phyloP scores from a whole-genome alignment of 2,797 vertebrate species.

The Chrosomus eos region DNA sequence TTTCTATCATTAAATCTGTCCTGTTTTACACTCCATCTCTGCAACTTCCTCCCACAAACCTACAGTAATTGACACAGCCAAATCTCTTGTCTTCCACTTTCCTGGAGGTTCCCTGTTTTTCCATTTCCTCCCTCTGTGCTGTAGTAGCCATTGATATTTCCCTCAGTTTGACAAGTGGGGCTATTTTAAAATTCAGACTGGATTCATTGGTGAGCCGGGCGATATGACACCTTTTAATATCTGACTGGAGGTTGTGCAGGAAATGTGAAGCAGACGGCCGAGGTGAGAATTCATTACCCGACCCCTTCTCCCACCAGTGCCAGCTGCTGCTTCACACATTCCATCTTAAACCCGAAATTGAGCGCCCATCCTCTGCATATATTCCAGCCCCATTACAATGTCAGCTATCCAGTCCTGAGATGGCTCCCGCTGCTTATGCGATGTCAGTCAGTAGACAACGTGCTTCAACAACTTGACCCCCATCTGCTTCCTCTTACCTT shows the following conservation, averaged over 20 bases:
- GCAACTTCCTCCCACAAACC: conserved; percentile 18
- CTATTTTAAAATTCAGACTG: conserved; percentile 81
- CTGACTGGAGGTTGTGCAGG: conserved; percentile 76
- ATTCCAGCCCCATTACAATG: conserved; percentile 73
- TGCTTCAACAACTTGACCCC: conserved; percentile 46
- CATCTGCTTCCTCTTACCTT: conserved; percentile 47
- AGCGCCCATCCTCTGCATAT: conserved; percentile 68
- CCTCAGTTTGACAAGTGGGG: neutral
- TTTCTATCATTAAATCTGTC: conserved; percentile 26
- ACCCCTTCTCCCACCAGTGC: conserved; percentile 50
- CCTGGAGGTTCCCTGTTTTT: neutral
- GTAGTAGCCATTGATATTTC: conserved; percentile 35
- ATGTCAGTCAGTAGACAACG: conserved; percentile 50
- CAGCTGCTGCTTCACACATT: conserved; percentile 62
- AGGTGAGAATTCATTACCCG: conserved; percentile 75
- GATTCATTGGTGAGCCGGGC: conserved; percentile 78
- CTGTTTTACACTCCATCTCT: conserved; percentile 19
- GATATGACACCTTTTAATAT: conserved; percentile 85
- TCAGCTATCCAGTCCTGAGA: conserved; percentile 69
- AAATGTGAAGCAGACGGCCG: conserved; percentile 74
- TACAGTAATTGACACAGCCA: conserved; percentile 29
- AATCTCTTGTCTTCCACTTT: conserved; percentile 1
- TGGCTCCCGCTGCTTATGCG: conserved; percentile 62
- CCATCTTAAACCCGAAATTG: conserved; percentile 70
- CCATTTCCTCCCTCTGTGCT: conserved; percentile 48